Evolutionary conservation across 2,797 vertebrate genomes (phyloP), one percentile per base, ranked within the genome.

Genomic region (Lates japonicus): DNA sequence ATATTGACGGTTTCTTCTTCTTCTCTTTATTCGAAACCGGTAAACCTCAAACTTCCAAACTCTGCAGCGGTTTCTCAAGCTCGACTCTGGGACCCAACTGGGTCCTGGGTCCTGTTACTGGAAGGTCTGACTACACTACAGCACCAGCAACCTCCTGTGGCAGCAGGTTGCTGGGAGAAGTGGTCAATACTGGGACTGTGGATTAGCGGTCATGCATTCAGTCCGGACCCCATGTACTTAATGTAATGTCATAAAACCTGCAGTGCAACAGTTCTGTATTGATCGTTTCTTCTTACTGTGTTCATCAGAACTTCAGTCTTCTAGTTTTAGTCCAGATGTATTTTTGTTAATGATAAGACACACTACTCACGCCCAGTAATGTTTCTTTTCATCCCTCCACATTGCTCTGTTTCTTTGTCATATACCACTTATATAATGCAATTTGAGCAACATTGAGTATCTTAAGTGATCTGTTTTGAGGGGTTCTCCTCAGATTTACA

Each of bases 101-200:
- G 66, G 74, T 74, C 62, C 51, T 55, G 6, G 48, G 19, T 71
- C n/a, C 33, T 25, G 33, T 62, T 54, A 68, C 62, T 66, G 74
- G 51, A 76, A 78, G 19, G 42, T 74, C 59, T 57, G 35, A 61
- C 48, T 14, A 52, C 44, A 42, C 25, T 29, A 29, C 25, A 29
- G 25, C 25, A 29, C 17, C 33, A 42, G 13, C 51, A 44, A 72
- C 49, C n/a, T 70, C 35, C 41, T 12, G 20, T 9, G 22, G 16
- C 12, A 33, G 55, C 19, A n/a, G 8, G 22, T 59, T 37, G 14
- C 9, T 41, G 14, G 17, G 12, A 44, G 22, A 49, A 52, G 7
- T 35, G 33, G 7, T 3, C 7, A 35, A 35, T 9, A 7, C 7
- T n/a, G 9, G 10, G 7, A 9, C 2, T 2, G 2, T 11, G 39